Conservation (phyloP, 1,140 invertebrate genomes). For the Drosophila prosaltans region DNA sequence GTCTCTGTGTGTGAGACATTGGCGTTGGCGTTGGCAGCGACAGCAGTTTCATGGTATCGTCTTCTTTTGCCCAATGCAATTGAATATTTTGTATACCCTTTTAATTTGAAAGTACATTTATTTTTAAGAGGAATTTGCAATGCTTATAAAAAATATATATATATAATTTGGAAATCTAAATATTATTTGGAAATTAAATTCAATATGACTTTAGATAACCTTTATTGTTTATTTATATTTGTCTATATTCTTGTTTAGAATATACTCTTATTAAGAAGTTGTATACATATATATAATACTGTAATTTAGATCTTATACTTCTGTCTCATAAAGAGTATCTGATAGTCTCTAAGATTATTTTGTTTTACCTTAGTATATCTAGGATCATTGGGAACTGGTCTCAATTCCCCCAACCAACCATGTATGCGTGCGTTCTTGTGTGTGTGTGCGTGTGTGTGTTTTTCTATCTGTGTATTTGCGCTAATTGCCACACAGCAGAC, state of each 20-base stretch:
- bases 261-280: no score
- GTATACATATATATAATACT: no score
- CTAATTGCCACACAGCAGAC: slow-evolving; percentile 25
- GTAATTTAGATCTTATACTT: no score
- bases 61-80: slow-evolving; percentile 8
- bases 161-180: no score
- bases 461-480: slow-evolving; percentile 11
- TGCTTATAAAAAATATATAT: no score
- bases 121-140: no score
- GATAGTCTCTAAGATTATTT: not conserved
- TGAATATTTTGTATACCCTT: not conserved
- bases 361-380: not conserved
- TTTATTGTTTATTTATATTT: no score
- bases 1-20: not conserved
- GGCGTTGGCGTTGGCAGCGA: not conserved
- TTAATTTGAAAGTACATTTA: not conserved
- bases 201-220: no score
- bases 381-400: slow-evolving; percentile 8
- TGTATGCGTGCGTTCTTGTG: not conserved
- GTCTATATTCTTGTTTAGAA: no score
- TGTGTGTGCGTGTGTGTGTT: not conserved
- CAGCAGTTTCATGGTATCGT: not conserved
- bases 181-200: no score
- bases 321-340: not conserved
- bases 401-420: not conserved